Percentiles rank a stretch among this genome's conserved stretches.
These are phyloP conservation scores for Tillus elongatus DNA, from an alignment of 2,888 invertebrate species.

Conservation along the genomic window DNA sequence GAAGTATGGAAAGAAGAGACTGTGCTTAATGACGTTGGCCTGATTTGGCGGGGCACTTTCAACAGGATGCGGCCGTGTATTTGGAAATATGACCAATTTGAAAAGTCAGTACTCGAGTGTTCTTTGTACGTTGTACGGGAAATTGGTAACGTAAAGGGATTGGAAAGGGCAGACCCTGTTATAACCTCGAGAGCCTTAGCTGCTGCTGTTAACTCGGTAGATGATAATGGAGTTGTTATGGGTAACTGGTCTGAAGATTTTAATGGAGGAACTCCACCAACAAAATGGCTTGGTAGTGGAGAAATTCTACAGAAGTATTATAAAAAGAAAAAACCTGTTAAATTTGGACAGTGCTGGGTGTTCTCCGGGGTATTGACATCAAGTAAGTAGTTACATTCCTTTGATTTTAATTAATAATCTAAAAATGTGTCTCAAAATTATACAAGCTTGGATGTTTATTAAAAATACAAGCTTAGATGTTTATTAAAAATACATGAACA, in stretches of 20 bases:
- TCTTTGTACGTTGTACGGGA: slow-evolving; percentile 63
- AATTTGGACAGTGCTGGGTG: slow-evolving; percentile 94
- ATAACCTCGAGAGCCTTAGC: slow-evolving; percentile 70
- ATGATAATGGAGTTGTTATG: slow-evolving; percentile 75
- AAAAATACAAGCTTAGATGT: too few species aligned
- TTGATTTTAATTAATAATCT: not conserved
- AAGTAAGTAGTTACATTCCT: slow-evolving; percentile 43
- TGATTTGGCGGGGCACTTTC: slow-evolving; percentile 85
- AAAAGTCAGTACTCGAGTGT: slow-evolving; percentile 72
- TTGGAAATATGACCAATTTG: slow-evolving; percentile 90
- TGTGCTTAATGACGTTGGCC: slow-evolving; percentile 75
- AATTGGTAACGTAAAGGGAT: slow-evolving; percentile 53
- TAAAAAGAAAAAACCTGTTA: slow-evolving; percentile 76
- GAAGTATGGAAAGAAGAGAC: slow-evolving; percentile 74
- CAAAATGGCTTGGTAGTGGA: slow-evolving; percentile 83
- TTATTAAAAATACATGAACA: too few species aligned
- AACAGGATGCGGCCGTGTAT: slow-evolving; percentile 74
- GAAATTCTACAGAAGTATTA: slow-evolving; percentile 78
- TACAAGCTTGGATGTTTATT: too few species aligned
- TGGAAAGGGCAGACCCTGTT: slow-evolving; percentile 66
- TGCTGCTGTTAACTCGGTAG: slow-evolving; percentile 78
- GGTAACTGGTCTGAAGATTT: slow-evolving; percentile 87
- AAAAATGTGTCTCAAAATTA: not conserved
- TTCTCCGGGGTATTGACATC: slow-evolving; percentile 86
- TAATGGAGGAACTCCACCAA: slow-evolving; percentile 74